A percentile compares a stretch with the other conserved stretches of the same genome.
These are phyloP conservation scores for Oryzias dopingdopingensis DNA, from an alignment of 2,797 vertebrate genomes.

Conservation along the genomic window DNA sequence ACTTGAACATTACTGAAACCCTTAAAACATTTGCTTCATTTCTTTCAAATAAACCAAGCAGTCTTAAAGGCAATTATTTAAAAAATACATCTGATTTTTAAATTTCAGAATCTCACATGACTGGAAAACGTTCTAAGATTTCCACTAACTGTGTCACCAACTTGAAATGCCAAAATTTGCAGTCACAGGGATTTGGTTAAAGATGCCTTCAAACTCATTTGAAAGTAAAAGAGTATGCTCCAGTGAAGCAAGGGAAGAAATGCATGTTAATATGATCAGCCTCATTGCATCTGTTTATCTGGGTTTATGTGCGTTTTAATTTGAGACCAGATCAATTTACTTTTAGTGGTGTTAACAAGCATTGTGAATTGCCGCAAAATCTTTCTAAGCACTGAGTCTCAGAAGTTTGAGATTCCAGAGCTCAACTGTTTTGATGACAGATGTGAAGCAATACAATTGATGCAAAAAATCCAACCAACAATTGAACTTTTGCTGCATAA, in stretches of 20 bases:
- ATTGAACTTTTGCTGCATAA: not conserved
- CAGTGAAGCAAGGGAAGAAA: not conserved
- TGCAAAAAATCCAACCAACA: not conserved
- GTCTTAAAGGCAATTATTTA: too few species aligned
- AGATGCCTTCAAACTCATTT: not conserved
- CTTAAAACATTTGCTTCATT: too few species aligned
- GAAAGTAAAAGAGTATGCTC: not conserved
- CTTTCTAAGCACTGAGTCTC: not conserved
- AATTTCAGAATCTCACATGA: too few species aligned
- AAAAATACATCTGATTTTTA: too few species aligned
- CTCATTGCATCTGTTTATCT: not conserved
- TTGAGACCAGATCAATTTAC: not conserved
- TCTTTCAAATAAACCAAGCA: too few species aligned
- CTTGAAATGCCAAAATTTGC: too few species aligned
- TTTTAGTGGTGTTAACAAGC: not conserved
- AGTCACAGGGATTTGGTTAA: too few species aligned
- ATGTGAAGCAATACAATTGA: not conserved
- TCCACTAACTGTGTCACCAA: too few species aligned
- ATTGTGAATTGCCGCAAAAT: not conserved
- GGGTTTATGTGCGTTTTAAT: not conserved
- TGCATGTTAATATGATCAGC: not conserved
- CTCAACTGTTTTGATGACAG: too few species aligned
- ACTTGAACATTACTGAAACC: too few species aligned
- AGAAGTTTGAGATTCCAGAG: too few species aligned
- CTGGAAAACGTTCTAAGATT: not conserved